phyloP scores from a whole-genome alignment of 2,888 invertebrate species.

The Aleiodes alternator region DNA sequence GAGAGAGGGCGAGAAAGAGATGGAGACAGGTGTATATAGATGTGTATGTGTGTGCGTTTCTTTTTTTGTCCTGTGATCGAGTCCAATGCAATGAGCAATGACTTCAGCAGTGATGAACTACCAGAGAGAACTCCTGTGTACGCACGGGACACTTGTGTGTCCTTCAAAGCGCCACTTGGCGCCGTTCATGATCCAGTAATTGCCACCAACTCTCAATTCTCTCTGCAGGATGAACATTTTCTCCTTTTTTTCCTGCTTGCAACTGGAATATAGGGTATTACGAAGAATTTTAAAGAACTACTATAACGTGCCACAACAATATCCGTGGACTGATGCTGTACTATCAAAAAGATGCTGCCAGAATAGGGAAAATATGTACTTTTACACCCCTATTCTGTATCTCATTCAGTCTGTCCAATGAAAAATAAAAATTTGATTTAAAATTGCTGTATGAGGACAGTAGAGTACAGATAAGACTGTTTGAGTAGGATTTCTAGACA shows the following conservation, averaged over 20 bases:
- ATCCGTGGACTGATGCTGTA: background rate
- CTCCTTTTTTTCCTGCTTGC: background rate
- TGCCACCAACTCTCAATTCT: slow-evolving; percentile 41
- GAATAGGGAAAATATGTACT: too few species aligned
- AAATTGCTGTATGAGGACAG: too few species aligned
- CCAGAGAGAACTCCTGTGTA: slow-evolving; percentile 1
- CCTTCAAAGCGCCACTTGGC: slow-evolving; percentile 61
- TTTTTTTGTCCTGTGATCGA: background rate
- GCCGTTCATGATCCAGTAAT: slow-evolving; percentile 59
- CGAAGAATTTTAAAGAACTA: background rate
- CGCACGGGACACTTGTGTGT: slow-evolving; percentile 41
- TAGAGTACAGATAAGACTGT: too few species aligned
- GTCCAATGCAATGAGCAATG: background rate
- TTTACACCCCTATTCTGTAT: too few species aligned
- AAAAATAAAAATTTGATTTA: too few species aligned
- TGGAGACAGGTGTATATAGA: background rate
- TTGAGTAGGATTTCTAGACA: too few species aligned
- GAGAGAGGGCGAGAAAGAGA: background rate
- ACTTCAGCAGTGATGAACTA: slow-evolving; percentile 37
- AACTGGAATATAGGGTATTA: background rate
- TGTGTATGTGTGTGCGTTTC: slow-evolving; percentile 15
- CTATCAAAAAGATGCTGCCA: too few species aligned
- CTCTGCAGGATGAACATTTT: slow-evolving; percentile 21
- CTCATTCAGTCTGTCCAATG: too few species aligned
- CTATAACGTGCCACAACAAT: slow-evolving; percentile 20